Conservation (phyloP, 2,797 vertebrate species). For the Oryzias dopingdopingensis region DNA sequence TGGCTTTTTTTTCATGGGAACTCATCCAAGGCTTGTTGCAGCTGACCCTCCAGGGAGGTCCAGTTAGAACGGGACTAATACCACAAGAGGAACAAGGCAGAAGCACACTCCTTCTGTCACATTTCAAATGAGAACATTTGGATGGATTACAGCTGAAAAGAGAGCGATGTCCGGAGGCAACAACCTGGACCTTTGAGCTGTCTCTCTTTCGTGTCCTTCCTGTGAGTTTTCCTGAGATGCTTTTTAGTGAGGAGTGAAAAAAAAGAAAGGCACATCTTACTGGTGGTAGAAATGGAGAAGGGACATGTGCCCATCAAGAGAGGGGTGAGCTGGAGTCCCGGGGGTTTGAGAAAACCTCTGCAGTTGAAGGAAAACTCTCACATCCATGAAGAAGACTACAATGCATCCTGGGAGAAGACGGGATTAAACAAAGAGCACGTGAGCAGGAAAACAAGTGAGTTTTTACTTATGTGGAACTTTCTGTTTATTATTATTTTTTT, state of each 20-base stretch:
- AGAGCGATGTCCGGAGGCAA: constrained; percentile 35
- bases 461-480: constrained; percentile 54
- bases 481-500: constrained; percentile 11
- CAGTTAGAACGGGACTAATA: constrained; percentile 61
- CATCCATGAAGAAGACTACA: constrained; percentile 49
- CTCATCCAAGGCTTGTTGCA: constrained; percentile 58
- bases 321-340: constrained; percentile 76
- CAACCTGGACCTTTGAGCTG: constrained; percentile 43
- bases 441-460: constrained; percentile 81
- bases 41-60: constrained; percentile 71
- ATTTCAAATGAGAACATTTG: constrained; percentile 39
- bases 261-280: constrained; percentile 27
- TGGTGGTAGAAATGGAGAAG: constrained; percentile 58
- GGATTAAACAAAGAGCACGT: constrained; percentile 67
- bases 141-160: constrained; percentile 43
- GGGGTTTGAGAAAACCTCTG: constrained; percentile 60
- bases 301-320: constrained; percentile 66
- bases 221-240: constrained; percentile 23
- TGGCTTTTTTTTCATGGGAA: constrained; percentile 72
- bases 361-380: constrained; percentile 52
- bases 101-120: constrained; percentile 46
- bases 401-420: constrained; percentile 67
- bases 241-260: constrained; percentile 41
- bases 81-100: constrained; percentile 52
- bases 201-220: constrained; percentile 14